Evolutionary conservation across 2,888 invertebrate species (phyloP).

Genomic region (Luffia ferchaultella): DNA sequence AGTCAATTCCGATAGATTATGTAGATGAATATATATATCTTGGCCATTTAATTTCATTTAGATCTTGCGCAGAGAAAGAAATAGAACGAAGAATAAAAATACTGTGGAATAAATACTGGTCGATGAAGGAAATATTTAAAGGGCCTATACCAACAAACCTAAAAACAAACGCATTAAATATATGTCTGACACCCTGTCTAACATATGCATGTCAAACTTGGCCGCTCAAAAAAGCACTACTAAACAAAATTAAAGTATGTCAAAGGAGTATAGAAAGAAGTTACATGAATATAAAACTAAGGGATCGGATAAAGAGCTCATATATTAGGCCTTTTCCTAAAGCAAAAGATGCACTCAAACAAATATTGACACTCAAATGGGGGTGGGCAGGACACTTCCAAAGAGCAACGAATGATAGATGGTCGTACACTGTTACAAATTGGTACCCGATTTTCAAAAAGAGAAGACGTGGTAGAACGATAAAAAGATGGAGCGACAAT

Average conservation of each 20-base stretch:
- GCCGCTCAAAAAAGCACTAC: background rate
- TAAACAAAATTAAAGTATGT: constrained; percentile 2
- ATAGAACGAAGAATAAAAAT: constrained; percentile 7
- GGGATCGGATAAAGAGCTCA: background rate
- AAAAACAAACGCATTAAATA: constrained; percentile 6
- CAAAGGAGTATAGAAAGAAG: constrained; percentile 5
- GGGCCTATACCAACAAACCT: constrained; percentile 2
- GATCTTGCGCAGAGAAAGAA: constrained; percentile 5
- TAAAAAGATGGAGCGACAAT: too few species aligned
- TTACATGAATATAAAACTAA: background rate
- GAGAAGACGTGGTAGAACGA: too few species aligned
- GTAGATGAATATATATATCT: constrained; percentile 5
- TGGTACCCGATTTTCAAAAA: too few species aligned
- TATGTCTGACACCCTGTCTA: background rate
- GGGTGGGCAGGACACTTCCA: too few species aligned
- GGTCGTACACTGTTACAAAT: too few species aligned
- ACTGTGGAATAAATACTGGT: constrained; percentile 9
- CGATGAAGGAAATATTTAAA: constrained; percentile 9
- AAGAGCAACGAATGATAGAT: too few species aligned
- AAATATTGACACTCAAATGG: too few species aligned
- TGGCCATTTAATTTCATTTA: constrained; percentile 7
- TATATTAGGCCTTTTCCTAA: background rate
- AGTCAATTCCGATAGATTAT: constrained; percentile 1
- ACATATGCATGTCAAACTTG: constrained; percentile 6
- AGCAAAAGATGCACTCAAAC: too few species aligned